Percentiles rank a stretch among this genome's conserved stretches.
Evolutionary conservation across 2,797 vertebrate genomes (phyloP).

Genomic region (Anniella stebbinsi): DNA sequence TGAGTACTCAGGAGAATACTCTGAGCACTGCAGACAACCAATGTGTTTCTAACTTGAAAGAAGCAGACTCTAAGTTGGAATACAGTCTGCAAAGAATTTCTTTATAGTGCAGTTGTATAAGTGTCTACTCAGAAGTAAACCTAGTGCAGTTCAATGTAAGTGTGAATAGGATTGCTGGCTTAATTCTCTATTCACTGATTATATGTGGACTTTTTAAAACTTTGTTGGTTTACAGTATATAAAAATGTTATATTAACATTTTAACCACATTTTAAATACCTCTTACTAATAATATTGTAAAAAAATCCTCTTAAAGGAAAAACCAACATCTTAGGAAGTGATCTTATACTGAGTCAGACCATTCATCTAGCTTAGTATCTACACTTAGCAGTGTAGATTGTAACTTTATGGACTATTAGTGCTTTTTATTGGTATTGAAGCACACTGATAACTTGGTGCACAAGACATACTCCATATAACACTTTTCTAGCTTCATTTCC

Average conservation of each 20-base stretch:
- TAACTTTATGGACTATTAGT: too few species aligned
- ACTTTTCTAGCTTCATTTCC: too few species aligned
- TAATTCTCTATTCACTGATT: neutral
- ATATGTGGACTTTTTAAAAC: neutral
- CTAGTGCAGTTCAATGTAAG: neutral
- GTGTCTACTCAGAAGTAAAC: neutral
- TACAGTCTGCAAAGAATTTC: neutral
- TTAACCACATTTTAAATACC: neutral
- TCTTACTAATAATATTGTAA: neutral
- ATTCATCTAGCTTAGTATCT: too few species aligned
- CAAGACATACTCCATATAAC: too few species aligned
- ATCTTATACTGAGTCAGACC: too few species aligned
- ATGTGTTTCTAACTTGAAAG: neutral
- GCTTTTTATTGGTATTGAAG: too few species aligned
- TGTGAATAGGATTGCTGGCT: neutral
- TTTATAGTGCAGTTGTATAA: neutral
- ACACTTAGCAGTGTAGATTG: too few species aligned
- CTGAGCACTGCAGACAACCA: neutral
- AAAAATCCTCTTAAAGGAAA: neutral
- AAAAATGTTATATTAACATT: neutral
- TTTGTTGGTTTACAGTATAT: neutral
- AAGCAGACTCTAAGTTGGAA: neutral
- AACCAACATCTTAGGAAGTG: too few species aligned
- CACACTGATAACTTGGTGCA: too few species aligned
- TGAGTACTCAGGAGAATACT: conserved; percentile 52